Evolutionary conservation across 2,113 vertebrate species (phyloP).

Genomic region (Nettapus auritus): DNA sequence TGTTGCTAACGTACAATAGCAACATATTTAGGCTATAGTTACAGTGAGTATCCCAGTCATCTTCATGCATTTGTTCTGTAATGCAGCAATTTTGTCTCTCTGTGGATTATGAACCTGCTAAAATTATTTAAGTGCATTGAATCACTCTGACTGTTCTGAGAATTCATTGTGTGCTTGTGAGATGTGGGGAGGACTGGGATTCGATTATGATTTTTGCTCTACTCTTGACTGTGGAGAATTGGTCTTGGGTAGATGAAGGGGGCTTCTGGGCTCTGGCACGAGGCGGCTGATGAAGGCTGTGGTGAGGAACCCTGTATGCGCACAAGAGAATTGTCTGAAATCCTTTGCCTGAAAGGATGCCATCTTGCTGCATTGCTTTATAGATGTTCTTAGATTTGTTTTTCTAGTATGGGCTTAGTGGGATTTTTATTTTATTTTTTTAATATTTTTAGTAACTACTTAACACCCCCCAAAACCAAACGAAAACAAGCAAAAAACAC

Average conservation of each 20-base stretch:
- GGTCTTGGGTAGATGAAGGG: background rate
- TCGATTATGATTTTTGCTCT: rapidly evolving
- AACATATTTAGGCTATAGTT: conserved; percentile 16
- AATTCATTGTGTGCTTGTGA: background rate
- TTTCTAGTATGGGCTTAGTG: background rate
- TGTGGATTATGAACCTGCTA: background rate
- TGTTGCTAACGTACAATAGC: conserved; percentile 2
- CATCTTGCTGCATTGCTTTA: background rate
- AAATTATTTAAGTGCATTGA: background rate
- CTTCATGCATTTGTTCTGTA: background rate
- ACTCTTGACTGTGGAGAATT: background rate
- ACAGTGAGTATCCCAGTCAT: background rate
- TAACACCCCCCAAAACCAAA: background rate
- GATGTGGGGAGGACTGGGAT: background rate
- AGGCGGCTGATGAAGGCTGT: background rate
- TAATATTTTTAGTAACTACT: background rate
- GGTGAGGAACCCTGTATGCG: background rate
- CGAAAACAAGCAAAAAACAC: background rate
- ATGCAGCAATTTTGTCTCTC: conserved; percentile 4
- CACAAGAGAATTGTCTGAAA: background rate
- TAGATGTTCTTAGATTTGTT: background rate
- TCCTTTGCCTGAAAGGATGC: background rate
- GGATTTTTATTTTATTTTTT: background rate
- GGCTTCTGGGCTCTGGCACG: background rate
- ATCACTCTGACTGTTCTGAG: background rate